Base-by-base conservation (phyloP, 1,140 invertebrate genomes). In the Coelopa frigida region DNA sequence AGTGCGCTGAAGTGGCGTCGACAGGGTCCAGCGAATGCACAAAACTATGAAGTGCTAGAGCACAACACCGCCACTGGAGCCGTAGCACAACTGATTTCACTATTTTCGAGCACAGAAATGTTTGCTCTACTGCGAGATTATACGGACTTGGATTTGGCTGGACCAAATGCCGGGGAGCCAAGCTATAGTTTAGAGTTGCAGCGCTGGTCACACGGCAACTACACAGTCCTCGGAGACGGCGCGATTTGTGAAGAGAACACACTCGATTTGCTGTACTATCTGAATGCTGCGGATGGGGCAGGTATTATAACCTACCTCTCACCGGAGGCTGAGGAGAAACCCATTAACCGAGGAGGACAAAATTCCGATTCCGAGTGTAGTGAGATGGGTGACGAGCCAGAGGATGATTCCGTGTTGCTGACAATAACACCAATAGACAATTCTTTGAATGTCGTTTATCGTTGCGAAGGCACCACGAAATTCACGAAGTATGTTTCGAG, bases 401-500 rank as follows among this genome's bases (percentile, higher is more conserved):
- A 63, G 14, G 58, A 67, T 26, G 50, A 46, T 15, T 52, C 55
- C 11, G 58, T 54, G 23, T 41, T 69, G 15, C 42, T 81, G 14
- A 76, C 74, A 3, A 64, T 80, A 49, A 75, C 68, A 50, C 71
- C 75, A 3, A 63, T 72, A 26, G 73, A 79, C 60, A 85, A 85
- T 71, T 73, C 77, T 41, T 63, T 85, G 6, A 80, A 75, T 58
- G 70, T 85, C n/a, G 78, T 84, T 20, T 85, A 82, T 61, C 79
- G 78, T 48, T 75, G 75, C 51, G 56, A 68, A 10, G 78, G 77
- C 49, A 77, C 78, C 20, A 75, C 76, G 24, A 75, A 79, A 52
- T 74, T 81, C 64, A 78, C 79, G 38, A 81, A 78, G 58, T 82
- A 83, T 62, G 63, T 82, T 26, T 70, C 66, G 5, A 62, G 62